Conservation (phyloP, 2,888 invertebrate species). For the Aethes cnicana region DNA sequence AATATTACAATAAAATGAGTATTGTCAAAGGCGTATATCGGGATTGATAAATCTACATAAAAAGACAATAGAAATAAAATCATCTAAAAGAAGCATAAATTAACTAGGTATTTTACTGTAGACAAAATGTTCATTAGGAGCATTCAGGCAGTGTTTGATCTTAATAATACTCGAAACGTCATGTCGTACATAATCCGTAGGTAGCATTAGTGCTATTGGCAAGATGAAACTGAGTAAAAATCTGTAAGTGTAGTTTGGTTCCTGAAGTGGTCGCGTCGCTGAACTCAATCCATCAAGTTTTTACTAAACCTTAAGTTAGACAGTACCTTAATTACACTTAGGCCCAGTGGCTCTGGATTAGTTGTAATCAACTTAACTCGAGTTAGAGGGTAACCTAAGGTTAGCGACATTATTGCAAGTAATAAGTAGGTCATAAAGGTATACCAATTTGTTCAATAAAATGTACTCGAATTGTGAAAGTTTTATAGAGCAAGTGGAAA, state of each 20-base stretch:
- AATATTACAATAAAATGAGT: conserved; percentile 79
- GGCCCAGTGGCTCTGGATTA: too few relatives aligned
- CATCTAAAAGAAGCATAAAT: conserved; percentile 24
- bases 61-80: conserved; percentile 35
- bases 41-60: conserved; percentile 49
- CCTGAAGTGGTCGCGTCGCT: conserved; percentile 3
- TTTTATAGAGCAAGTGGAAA: too few relatives aligned
- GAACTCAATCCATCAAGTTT: too few relatives aligned
- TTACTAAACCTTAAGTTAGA: too few relatives aligned
- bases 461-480: too few relatives aligned
- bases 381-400: too few relatives aligned
- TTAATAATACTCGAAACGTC: conserved; percentile 34
- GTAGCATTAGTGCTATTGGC: conserved; percentile 46
- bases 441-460: too few relatives aligned
- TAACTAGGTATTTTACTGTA: conserved; percentile 25
- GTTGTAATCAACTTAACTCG: too few relatives aligned
- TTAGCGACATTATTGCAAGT: too few relatives aligned
- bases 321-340: too few relatives aligned
- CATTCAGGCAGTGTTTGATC: conserved; percentile 62
- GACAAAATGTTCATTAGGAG: conserved; percentile 40
- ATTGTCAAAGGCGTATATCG: conserved; percentile 57
- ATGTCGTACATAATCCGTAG: conserved; percentile 27
- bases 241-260: conserved; percentile 19
- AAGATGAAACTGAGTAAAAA: conserved; percentile 45
- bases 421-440: too few relatives aligned